Evolutionary conservation across 2,113 vertebrate genomes (phyloP).

Genomic region (human): GRCh38 chr6:95532001-95532500

Average conservation of each 20-base stretch:
- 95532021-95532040: not conserved
- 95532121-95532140: not conserved
- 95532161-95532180: conserved; percentile 46
- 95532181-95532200: conserved; percentile 6
- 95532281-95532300: conserved; percentile 13
- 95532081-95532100: not conserved
- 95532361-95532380: not conserved
- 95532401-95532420: not conserved
- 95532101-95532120: not conserved
- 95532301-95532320: not conserved
- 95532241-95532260: not conserved
- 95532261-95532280: not conserved
- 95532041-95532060: not conserved
- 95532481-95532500: not conserved
- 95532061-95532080: not conserved
- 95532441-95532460: not conserved
- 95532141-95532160: not conserved
- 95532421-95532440: not conserved
- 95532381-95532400: not conserved
- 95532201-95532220: not conserved
- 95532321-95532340: not conserved
- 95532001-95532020: not conserved
- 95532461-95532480: not conserved
- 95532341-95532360: not conserved
- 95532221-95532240: not conserved